These are phyloP conservation scores for Harpagifer antarcticus DNA, from an alignment of 2,797 vertebrate species.

Conservation along the genomic window DNA sequence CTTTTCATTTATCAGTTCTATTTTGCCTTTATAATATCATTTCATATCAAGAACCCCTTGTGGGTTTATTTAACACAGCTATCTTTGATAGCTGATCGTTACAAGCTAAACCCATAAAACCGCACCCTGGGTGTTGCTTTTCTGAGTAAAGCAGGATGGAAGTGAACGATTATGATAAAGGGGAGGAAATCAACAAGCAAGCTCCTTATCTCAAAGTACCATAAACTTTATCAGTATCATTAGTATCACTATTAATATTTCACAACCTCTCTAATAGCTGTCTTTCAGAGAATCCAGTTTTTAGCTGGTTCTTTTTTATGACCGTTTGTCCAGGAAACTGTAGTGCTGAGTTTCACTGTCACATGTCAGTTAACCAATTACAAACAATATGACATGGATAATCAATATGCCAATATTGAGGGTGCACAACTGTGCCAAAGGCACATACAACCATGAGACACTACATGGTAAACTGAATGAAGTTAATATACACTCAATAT, in stretches of 20 bases:
- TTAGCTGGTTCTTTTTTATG: not conserved
- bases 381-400: slow-evolving; percentile 40
- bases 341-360: slow-evolving; percentile 20
- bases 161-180: not conserved
- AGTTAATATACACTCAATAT: not conserved
- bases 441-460: slow-evolving; percentile 18
- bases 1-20: too few relatives aligned
- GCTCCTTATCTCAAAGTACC: not conserved
- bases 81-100: too few relatives aligned
- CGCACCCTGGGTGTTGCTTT: slow-evolving; percentile 24
- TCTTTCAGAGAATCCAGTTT: not conserved
- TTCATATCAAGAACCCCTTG: too few relatives aligned
- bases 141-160: slow-evolving; percentile 1
- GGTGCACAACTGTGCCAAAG: slow-evolving; percentile 26
- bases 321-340: slow-evolving; percentile 2
- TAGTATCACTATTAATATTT: slow-evolving; percentile 10
- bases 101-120: too few relatives aligned
- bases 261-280: not conserved
- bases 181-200: slow-evolving; percentile 2
- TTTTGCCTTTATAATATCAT: too few relatives aligned
- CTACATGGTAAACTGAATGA: slow-evolving; percentile 20
- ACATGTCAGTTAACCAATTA: slow-evolving; percentile 47
- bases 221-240: slow-evolving; percentile 13
- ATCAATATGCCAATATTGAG: slow-evolving; percentile 57
- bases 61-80: too few relatives aligned